Base-by-base conservation (phyloP, 2,888 invertebrate genomes). In the Trichogramma dendrolimi region DNA sequence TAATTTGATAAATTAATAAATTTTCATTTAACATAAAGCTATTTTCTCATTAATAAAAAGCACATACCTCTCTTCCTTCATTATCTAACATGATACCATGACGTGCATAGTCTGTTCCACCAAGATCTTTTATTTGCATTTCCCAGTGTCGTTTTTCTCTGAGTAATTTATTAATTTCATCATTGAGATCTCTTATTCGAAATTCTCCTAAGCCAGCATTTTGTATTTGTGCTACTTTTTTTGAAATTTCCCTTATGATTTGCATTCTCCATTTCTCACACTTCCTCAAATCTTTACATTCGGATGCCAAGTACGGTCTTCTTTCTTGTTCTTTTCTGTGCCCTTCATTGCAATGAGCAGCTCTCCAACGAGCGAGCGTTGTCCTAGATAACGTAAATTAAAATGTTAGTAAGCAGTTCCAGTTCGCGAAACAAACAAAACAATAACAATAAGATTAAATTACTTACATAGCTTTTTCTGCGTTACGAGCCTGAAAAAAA, bases 171-270 rank as follows among this genome's bases (percentile, higher is more conserved):
- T 99, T 99, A 70, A 99, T 99, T 80, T 99, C 98, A 81, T 99
- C 99, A 79, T 99, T 99, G 38, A 99, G 82, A 78, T 99, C 99
- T 11, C 99, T 86, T 67, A 99, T 93, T 39, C 97, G 88, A 78
- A 97, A 99, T 81, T 99, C 99, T 4, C 99, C 99, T n/a, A 99
- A 84, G 62, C 99, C 99, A 68, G 99, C 95, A 81, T 98, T 98
- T 79, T 99, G 99, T 77, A 99, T 99, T 80, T 97, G 96, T 1
- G 98, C 93, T 0, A 99, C 98, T 83, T 99, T 99, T 75, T 96
- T 93, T 0, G 98, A 95, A 49, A 99, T 91, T 81, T 99, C 99
- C 61, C 96, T 84, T 60, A 99, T 94, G 63, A 99, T 96, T 79
- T 99, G 97, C 79, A 95, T 84, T 67, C 99, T 84, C 90, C 96